Base-by-base conservation (phyloP, 2,797 vertebrate species). In the Phalanger gymnotis region DNA sequence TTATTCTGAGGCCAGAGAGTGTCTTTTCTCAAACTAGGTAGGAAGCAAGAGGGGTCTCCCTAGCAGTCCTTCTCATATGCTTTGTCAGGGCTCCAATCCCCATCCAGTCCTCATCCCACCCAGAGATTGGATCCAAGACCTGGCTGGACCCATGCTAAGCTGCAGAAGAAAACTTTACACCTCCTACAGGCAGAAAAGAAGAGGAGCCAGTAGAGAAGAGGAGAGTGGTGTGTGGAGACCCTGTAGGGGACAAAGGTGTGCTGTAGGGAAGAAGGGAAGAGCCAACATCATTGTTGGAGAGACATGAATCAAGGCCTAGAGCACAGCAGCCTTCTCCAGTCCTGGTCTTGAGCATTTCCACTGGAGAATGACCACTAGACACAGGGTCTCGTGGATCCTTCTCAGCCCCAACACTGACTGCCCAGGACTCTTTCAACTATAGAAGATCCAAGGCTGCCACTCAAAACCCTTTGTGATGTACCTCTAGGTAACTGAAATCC, bases 191-290 rank as follows among this genome's bases (percentile, higher is more conserved):
- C 55, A 34, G 34, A 34, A 55, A 30, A n/a, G 31, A 53, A 92
- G 81, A 93, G 81, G 61, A 19, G 11, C 31, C 73, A 66, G 91
- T 54, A 81, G 91, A 94, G 10, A 56, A 40, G 54, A 28, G 40
- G 52, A 95, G 94, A 96, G 92, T 93, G 94, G 57, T 96, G 81
- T 93, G 40, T 34, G 73, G 94, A n/a, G 91, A 27, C 40, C 40
- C 40, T 87, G 22, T 51, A 3, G 73, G n/a, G 22, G 40, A 51
- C 9, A 57, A 40, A 91, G 61, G 81, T 92, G 57, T 93, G 93
- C 93, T 66, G 90, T 57, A 51, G 40, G 53, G 92, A 90, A 92
- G 57, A 22, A 58, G 91, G 92, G 66, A 13, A 34, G 53, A 87
- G 53, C 66, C 54, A 61, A 14, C 3, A 61, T 34, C 28, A 58